Percentiles rank a stretch among this genome's conserved stretches.
Evolutionary conservation across 2,113 vertebrate genomes (phyloP).

Genomic region (Potamarius usumacintae): DNA sequence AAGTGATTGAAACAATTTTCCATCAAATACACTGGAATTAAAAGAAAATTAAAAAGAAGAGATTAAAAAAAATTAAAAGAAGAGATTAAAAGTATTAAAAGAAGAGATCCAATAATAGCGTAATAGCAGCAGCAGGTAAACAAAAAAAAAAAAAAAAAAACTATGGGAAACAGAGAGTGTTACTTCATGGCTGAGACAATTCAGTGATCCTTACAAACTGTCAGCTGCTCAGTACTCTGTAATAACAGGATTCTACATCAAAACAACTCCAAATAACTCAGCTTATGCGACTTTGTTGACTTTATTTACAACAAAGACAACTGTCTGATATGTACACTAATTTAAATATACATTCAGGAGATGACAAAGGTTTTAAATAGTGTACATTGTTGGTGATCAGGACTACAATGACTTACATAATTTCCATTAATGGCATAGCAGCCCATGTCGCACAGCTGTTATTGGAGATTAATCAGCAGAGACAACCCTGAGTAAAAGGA

Average conservation of each 20-base stretch:
- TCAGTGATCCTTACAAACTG: neutral
- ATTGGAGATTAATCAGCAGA: slow-evolving; percentile 46
- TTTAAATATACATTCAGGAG: neutral
- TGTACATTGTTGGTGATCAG: slow-evolving; percentile 23
- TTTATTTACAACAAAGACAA: neutral
- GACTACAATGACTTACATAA: slow-evolving; percentile 42
- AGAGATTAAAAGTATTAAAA: neutral
- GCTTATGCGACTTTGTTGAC: neutral
- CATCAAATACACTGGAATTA: neutral
- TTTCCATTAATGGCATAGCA: slow-evolving; percentile 42
- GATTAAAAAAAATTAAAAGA: too few species aligned
- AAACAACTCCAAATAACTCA: neutral
- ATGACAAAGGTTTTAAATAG: neutral
- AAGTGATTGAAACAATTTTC: neutral
- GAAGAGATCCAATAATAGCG: neutral
- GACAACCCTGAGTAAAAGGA: slow-evolving; percentile 40
- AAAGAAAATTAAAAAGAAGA: too few species aligned
- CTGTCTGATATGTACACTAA: neutral
- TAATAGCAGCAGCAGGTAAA: neutral
- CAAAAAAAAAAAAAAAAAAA: neutral
- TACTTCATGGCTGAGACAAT: neutral
- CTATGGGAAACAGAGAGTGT: neutral
- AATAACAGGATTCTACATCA: neutral
- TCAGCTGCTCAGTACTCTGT: neutral
- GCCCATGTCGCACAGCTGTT: slow-evolving; percentile 36